These are phyloP conservation scores for Zoanthus sansibaricus DNA, from an alignment of 92 coral and sea anemone species.

Conservation along the genomic window DNA sequence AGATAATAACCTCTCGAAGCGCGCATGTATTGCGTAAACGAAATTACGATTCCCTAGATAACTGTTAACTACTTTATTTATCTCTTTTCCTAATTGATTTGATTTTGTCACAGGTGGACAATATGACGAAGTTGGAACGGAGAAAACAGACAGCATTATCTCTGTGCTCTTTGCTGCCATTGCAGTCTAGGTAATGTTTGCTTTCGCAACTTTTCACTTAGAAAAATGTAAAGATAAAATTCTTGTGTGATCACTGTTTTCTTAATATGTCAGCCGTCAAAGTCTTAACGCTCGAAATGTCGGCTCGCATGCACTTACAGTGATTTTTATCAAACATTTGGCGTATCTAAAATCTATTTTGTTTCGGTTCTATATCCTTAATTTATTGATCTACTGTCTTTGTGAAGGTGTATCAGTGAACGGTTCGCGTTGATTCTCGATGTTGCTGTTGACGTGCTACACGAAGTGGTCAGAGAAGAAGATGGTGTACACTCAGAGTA, in stretches of 20 bases:
- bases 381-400: neutral
- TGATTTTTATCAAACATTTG: too few species aligned
- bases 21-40: too few species aligned
- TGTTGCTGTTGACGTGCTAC: constrained; percentile 88
- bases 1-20: too few species aligned
- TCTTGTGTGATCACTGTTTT: neutral
- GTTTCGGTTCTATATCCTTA: neutral
- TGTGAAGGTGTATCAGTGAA: constrained; percentile 68
- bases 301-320: too few species aligned
- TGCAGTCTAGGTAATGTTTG: constrained; percentile 67
- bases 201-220: too few species aligned
- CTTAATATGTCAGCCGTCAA: too few species aligned
- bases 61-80: neutral
- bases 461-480: constrained; percentile 88
- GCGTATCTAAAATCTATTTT: neutral
- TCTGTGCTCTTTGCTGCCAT: constrained; percentile 75
- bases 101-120: constrained; percentile 73
- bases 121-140: constrained; percentile 89
- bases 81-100: neutral
- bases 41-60: neutral
- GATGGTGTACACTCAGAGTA: constrained; percentile 86
- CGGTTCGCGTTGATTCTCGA: constrained; percentile 89
- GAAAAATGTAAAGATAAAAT: neutral
- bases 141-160: constrained; percentile 85
- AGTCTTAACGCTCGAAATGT: too few species aligned